Base-by-base conservation (phyloP, 2,888 invertebrate genomes). In the Norana najaformis region DNA sequence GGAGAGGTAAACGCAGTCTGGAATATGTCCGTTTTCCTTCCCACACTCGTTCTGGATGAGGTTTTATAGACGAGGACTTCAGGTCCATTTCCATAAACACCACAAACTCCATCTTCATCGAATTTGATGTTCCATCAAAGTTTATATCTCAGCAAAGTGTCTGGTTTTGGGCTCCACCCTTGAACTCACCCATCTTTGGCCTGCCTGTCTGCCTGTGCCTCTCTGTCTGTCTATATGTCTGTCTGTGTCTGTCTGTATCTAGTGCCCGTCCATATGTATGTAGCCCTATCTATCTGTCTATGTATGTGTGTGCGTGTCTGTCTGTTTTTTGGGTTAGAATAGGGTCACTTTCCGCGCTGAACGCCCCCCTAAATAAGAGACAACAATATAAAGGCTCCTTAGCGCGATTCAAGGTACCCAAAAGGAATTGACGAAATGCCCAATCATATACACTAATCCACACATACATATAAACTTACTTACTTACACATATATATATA, bases 51-150 rank as follows among this genome's bases (percentile, higher is more conserved):
- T 69, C 2, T 47, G 47, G 47, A 47, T 23, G 47, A 2, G 47
- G 47, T 47, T 47, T 47, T 23, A 47, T 47, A 1, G 47, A 47
- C 47, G 23, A 23, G 47, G 23, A 47, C 47, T 69, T n/a, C 30
- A n/a, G n/a, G n/a, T 69, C 69, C 69, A n/a, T 69, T 69, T 69
- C n/a, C 69, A 69, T 47, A 69, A 30, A 69, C 69, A 69, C n/a
- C 8, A 69, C 6, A 69, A 69, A n/a, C 30, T 69, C 69, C 69
- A 69, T 69, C 69, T 69, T 69, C n/a, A n/a, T 69, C 69, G 0
- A 13, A 30, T 69, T 69, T 69, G 69, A 69, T 69, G 30, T 69
- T n/a, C 69, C 69, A 16, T n/a, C 69, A 69, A 1, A 13, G n/a
- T n/a, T 8, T 69, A 4, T 69, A 6, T 69, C 1, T 11, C 30